Percentiles rank a stretch among this genome's conserved stretches.
Evolutionary conservation across 1,140 invertebrate species (phyloP).

Genomic region (Coelopa frigida): DNA sequence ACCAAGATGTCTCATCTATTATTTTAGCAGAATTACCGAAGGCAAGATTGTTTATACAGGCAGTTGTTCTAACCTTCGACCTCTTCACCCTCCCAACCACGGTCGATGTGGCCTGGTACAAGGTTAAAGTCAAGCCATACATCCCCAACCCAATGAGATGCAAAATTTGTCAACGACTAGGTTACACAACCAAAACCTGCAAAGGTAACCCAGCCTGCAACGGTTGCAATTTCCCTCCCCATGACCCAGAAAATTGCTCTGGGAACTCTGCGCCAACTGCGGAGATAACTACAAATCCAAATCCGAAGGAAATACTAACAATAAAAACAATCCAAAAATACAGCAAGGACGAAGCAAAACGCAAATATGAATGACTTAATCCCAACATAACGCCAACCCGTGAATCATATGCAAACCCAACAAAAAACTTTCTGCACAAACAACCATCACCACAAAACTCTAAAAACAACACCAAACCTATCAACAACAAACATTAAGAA

Average conservation of each 20-base stretch:
- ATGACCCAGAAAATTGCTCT: constrained; percentile 1
- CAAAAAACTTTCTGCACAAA: too few species aligned
- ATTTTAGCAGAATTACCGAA: constrained; percentile 3
- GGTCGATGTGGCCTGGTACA: constrained; percentile 5
- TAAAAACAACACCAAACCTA: too few species aligned
- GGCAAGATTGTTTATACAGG: not conserved
- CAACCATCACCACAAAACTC: too few species aligned
- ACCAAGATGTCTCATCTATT: constrained; percentile 4
- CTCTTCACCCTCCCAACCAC: not conserved
- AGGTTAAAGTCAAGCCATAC: constrained; percentile 4
- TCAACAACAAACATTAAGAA: too few species aligned
- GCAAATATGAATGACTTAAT: not conserved
- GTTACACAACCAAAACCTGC: constrained; percentile 4
- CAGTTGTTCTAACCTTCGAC: not conserved
- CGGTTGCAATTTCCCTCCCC: constrained; percentile 3
- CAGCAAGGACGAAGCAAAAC: not conserved
- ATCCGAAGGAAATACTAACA: constrained; percentile 3
- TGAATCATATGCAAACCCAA: too few species aligned
- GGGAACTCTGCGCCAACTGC: not conserved
- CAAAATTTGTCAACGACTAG: constrained; percentile 6
- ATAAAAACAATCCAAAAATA: constrained; percentile 5
- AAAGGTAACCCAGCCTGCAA: constrained; percentile 1
- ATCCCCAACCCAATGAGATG: constrained; percentile 9
- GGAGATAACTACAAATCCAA: not conserved
- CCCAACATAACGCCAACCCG: too few species aligned